These are phyloP conservation scores for Psettodes erumei DNA, from an alignment of 2,113 vertebrate species.

Conservation along the genomic window DNA sequence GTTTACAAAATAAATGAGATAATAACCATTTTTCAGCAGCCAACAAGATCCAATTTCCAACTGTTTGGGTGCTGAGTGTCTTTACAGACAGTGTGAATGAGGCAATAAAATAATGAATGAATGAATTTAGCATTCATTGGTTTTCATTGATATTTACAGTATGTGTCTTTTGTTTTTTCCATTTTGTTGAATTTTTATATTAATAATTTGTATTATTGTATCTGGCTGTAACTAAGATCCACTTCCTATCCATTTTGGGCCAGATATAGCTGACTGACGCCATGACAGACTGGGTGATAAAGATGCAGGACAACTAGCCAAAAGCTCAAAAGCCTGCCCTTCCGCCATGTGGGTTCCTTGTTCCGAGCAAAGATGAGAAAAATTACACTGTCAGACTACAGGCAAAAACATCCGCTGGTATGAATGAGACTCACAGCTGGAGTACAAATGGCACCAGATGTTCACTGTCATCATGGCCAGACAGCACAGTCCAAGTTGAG, in stretches of 20 bases:
- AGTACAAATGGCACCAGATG: slow-evolving; percentile 48
- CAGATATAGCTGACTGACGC: neutral
- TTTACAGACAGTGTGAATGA: neutral
- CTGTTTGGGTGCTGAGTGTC: neutral
- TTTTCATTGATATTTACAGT: neutral
- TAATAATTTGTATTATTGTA: neutral
- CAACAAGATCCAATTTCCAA: no score
- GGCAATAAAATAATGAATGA: neutral
- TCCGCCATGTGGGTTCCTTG: no score
- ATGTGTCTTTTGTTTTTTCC: neutral
- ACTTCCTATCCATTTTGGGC: neutral
- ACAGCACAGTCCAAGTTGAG: slow-evolving; percentile 8
- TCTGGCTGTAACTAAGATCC: neutral
- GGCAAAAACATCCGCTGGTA: slow-evolving; percentile 5
- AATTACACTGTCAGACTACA: neutral
- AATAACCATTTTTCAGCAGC: neutral
- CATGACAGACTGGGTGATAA: neutral
- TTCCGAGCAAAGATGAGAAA: neutral
- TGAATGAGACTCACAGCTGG: slow-evolving; percentile 41
- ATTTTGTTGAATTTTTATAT: neutral
- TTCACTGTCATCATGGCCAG: slow-evolving; percentile 22
- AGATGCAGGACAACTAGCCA: neutral
- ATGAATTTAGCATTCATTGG: neutral
- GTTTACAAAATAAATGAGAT: neutral
- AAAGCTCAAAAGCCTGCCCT: neutral